phyloP scores from a whole-genome alignment of 2,888 invertebrate genomes.

The Gisinianus flammeolus region DNA sequence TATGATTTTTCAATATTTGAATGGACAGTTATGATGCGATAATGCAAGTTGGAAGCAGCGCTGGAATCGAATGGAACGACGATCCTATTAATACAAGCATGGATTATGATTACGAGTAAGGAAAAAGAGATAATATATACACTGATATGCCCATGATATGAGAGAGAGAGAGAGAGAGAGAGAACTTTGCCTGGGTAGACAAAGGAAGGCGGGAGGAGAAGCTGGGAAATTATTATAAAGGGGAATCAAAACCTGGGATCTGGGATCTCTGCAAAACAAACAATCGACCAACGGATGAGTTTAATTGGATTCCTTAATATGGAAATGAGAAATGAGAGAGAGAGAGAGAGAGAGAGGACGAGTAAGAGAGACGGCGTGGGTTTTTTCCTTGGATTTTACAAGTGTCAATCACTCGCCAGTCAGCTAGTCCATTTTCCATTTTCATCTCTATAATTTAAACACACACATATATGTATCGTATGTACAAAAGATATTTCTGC shows the following conservation, averaged over 20 bases:
- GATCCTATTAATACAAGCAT: background rate
- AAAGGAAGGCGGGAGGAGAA: background rate
- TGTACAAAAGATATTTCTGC: too few relatives aligned
- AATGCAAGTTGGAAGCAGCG: background rate
- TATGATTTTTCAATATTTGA: constrained; percentile 13
- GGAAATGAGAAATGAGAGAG: constrained; percentile 33
- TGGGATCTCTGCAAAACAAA: constrained; percentile 43
- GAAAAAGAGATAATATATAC: background rate
- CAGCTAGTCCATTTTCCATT: background rate
- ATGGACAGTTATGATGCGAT: constrained; percentile 1
- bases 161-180: background rate
- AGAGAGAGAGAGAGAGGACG: background rate
- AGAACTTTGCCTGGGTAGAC: background rate
- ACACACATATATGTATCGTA: background rate
- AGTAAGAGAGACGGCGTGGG: constrained; percentile 25
- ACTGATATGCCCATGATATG: background rate
- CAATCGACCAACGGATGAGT: constrained; percentile 45
- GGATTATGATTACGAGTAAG: background rate
- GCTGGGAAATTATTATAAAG: background rate
- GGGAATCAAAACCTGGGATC: constrained; percentile 23
- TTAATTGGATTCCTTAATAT: constrained; percentile 52
- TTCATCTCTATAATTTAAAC: background rate
- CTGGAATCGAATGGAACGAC: background rate
- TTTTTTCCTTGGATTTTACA: background rate
- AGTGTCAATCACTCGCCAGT: constrained; percentile 20